A percentile compares a stretch with the other conserved stretches of the same genome.
Conservation (phyloP, 2,888 invertebrate species). For the Oligia fasciuncula region DNA sequence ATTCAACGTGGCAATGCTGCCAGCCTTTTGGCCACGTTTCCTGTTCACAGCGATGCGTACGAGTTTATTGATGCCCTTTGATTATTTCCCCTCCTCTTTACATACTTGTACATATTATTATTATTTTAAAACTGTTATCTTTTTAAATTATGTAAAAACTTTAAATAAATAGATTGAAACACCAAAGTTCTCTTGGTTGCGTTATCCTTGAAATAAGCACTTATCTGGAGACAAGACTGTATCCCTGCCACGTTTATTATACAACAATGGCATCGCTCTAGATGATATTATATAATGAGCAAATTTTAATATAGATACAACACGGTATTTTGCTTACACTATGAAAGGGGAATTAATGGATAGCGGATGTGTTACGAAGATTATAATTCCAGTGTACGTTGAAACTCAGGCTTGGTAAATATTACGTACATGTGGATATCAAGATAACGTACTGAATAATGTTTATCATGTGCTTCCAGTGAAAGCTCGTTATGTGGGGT, state of each 20-base stretch:
- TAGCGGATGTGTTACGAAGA: constrained; percentile 47
- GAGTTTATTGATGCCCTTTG: no score
- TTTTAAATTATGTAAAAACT: no score
- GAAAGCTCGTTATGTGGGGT: constrained; percentile 35
- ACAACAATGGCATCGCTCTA: constrained; percentile 16
- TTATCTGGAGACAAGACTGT: background rate
- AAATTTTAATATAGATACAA: constrained; percentile 32
- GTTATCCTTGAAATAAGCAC: background rate
- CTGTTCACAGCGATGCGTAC: no score
- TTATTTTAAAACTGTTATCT: no score
- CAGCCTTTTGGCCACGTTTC: no score
- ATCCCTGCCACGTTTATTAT: background rate
- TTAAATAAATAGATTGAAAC: background rate
- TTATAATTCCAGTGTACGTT: constrained; percentile 42
- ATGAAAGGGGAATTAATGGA: constrained; percentile 65
- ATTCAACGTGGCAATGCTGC: no score
- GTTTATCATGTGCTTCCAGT: constrained; percentile 48
- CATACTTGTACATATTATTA: no score
- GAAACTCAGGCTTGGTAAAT: constrained; percentile 36
- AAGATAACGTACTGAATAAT: constrained; percentile 49
- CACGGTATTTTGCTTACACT: constrained; percentile 53
- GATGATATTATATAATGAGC: constrained; percentile 24
- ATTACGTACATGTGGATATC: constrained; percentile 46
- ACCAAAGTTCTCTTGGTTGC: background rate
- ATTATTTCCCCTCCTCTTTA: no score